phyloP scores from a whole-genome alignment of 2,888 invertebrate species.

The Orchesellides sinensis region DNA sequence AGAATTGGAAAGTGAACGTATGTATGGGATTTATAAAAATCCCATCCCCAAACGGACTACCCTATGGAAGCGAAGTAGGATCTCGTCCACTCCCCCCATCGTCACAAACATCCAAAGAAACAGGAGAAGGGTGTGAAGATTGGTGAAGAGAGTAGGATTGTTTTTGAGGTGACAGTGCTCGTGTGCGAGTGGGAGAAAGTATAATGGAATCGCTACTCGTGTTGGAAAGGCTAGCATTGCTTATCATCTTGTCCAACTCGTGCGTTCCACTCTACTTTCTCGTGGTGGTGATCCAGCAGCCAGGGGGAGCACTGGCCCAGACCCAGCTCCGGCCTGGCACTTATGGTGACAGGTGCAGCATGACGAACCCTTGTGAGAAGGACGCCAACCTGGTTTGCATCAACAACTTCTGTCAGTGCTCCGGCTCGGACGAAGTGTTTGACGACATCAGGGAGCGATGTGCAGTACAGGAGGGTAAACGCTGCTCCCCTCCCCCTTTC shows the following conservation, averaged over 20 bases:
- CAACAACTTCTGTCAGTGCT: conserved; percentile 66
- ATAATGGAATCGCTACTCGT: conserved; percentile 5
- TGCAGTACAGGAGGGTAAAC: conserved; percentile 65
- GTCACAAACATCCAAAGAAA: too few species aligned
- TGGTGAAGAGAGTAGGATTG: conserved; percentile 8
- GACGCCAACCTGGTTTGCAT: conserved; percentile 63
- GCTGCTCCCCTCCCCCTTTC: conserved; percentile 58
- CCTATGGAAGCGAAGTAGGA: conserved; percentile 35
- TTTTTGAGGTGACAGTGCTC: too few species aligned
- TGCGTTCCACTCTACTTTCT: conserved; percentile 19
- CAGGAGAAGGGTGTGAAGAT: too few species aligned
- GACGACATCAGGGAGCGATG: conserved; percentile 66
- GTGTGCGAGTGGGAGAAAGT: neutral
- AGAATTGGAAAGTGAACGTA: neutral
- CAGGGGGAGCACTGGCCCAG: too few species aligned
- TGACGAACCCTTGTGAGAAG: conserved; percentile 59
- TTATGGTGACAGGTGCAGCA: conserved; percentile 60
- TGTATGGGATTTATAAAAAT: conserved; percentile 45
- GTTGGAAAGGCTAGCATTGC: conserved; percentile 18
- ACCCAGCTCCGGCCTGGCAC: conserved; percentile 53
- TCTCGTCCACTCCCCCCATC: neutral
- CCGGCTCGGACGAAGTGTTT: conserved; percentile 59
- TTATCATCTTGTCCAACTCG: conserved; percentile 11
- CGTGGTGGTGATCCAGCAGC: neutral
- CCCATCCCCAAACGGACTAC: neutral